phyloP scores from a whole-genome alignment of 2,888 invertebrate species.

The Eremobia ochroleuca region DNA sequence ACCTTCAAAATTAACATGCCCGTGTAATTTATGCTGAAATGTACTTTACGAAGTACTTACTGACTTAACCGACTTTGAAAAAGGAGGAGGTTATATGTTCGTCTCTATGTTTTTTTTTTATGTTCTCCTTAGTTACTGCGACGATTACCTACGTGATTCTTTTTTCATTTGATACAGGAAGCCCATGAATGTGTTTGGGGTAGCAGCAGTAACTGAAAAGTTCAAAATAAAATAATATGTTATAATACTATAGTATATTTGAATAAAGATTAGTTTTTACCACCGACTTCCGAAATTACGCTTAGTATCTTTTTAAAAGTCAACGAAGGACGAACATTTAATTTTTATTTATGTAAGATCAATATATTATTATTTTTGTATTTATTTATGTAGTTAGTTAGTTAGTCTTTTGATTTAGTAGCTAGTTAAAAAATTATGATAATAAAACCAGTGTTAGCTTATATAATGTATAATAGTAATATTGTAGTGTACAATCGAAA shows the following conservation, averaged over 20 bases:
- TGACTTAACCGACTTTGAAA: not conserved
- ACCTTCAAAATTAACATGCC: slow-evolving; percentile 5
- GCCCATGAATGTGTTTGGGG: not conserved
- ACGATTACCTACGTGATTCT: not conserved
- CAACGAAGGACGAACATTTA: too few species aligned
- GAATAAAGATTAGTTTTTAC: too few species aligned
- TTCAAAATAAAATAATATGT: too few species aligned
- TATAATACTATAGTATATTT: too few species aligned
- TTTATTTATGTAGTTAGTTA: too few species aligned
- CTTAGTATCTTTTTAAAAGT: too few species aligned
- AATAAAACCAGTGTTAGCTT: too few species aligned
- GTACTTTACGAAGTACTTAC: not conserved
- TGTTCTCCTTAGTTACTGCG: not conserved
- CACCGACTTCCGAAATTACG: not conserved
- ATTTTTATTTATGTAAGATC: not conserved
- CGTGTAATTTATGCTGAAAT: not conserved
- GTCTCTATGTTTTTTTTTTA: not conserved
- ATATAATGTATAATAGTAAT: too few species aligned
- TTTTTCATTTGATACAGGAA: not conserved
- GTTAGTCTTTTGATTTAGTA: too few species aligned
- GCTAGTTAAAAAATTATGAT: too few species aligned
- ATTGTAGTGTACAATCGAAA: not conserved
- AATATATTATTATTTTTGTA: too few species aligned
- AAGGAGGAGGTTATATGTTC: not conserved
- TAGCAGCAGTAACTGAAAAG: not conserved